phyloP scores from a whole-genome alignment of 2,113 vertebrate species.

The Myrmecobius fasciatus region DNA sequence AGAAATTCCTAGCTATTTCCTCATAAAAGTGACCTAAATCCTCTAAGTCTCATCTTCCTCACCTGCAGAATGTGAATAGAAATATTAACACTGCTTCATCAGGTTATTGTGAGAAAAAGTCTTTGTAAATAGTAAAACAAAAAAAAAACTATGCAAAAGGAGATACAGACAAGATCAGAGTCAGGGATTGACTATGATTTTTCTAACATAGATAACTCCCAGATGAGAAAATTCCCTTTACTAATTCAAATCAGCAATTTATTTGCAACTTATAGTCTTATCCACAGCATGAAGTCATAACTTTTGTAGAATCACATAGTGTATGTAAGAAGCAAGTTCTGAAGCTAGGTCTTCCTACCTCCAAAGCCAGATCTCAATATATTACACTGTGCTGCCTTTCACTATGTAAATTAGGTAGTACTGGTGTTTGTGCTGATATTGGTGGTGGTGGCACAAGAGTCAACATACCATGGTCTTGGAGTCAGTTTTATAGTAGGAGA shows the following conservation, averaged over 20 bases:
- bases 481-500: not conserved
- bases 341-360: not conserved
- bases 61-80: slow-evolving; percentile 38
- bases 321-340: not conserved
- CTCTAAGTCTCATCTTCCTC: slow-evolving; percentile 25
- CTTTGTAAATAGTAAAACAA: not conserved
- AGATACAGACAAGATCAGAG: not conserved
- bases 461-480: not conserved
- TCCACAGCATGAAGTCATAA: not conserved
- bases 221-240: not conserved
- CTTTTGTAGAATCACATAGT: not conserved
- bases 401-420: not conserved
- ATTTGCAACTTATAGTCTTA: not conserved
- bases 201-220: not conserved
- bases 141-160: not conserved
- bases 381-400: not conserved
- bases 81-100: not conserved
- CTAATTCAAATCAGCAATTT: not conserved
- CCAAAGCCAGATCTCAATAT: not conserved
- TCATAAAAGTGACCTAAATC: not conserved
- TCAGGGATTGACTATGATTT: not conserved
- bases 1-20: slow-evolving; percentile 17
- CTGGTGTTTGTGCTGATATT: not conserved
- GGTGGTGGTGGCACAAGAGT: not conserved
- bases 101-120: not conserved